These are phyloP conservation scores for Oophaga sylvatica DNA, from an alignment of 2,797 vertebrate genomes.

Conservation along the genomic window DNA sequence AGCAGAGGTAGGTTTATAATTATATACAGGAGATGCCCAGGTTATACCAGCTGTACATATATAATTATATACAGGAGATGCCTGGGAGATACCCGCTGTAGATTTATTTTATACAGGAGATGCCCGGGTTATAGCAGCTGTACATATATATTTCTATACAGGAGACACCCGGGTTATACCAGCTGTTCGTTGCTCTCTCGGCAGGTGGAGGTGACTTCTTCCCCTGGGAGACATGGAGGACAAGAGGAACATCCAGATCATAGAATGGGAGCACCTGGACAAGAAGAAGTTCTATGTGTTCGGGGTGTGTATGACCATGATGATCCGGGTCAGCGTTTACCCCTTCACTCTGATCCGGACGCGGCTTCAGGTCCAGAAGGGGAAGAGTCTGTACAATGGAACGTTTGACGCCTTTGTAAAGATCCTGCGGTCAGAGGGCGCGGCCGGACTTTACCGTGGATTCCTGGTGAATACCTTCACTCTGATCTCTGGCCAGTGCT, in stretches of 20 bases:
- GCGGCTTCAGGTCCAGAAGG: conserved; percentile 91
- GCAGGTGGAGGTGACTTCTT: not conserved
- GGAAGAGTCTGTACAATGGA: conserved; percentile 88
- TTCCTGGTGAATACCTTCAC: conserved; percentile 97
- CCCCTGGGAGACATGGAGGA: conserved; percentile 72
- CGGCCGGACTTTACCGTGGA: conserved; percentile 88
- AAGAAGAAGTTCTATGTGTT: conserved; percentile 96
- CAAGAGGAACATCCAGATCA: conserved; percentile 95
- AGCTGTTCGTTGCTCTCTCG: not conserved
- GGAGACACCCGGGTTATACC: not conserved
- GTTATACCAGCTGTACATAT: too few species aligned
- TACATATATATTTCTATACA: too few species aligned
- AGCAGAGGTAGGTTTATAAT: too few species aligned
- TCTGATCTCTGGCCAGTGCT: conserved; percentile 94
- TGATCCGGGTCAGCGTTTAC: conserved; percentile 93
- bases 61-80: too few species aligned
- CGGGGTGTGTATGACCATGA: conserved; percentile 95
- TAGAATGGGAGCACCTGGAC: conserved; percentile 98
- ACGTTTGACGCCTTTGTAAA: conserved; percentile 93
- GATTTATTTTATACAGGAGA: too few species aligned
- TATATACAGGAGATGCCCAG: too few species aligned
- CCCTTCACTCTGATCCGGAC: conserved; percentile 96
- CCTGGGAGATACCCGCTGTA: too few species aligned
- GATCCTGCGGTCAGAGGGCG: conserved; percentile 86
- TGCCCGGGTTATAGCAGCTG: too few species aligned